These are phyloP conservation scores for Scomber japonicus DNA, from an alignment of 2,113 vertebrate genomes.

Conservation along the genomic window DNA sequence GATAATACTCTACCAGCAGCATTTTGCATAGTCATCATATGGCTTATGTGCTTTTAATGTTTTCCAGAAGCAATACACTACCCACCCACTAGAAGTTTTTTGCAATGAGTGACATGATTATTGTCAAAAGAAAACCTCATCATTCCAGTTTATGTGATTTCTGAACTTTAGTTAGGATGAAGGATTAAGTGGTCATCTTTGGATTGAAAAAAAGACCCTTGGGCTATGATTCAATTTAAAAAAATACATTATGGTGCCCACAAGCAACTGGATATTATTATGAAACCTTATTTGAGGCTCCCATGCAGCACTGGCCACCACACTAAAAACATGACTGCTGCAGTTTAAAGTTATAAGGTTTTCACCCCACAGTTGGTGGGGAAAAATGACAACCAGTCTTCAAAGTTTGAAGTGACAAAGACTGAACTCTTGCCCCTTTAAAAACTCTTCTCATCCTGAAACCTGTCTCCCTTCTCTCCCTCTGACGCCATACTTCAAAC, in stretches of 20 bases:
- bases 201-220: background rate
- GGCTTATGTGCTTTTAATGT: conserved; percentile 46
- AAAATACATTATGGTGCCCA: background rate
- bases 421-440: conserved; percentile 64
- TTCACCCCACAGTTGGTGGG: background rate
- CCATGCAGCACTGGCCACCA: background rate
- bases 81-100: conserved; percentile 20
- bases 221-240: background rate
- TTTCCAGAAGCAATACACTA: conserved; percentile 2
- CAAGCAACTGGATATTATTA: background rate
- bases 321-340: conserved; percentile 8
- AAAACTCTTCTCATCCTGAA: conserved; percentile 57
- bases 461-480: conserved; percentile 34
- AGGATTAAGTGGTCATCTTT: background rate
- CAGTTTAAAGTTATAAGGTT: conserved; percentile 3
- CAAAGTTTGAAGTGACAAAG: conserved; percentile 43
- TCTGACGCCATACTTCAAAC: conserved; percentile 56
- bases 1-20: conserved; percentile 36
- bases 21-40: conserved; percentile 53
- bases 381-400: conserved; percentile 22
- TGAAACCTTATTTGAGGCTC: background rate
- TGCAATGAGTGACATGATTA: background rate
- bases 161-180: background rate
- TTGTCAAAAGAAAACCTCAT: background rate
- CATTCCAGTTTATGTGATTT: conserved; percentile 2